phyloP scores from a whole-genome alignment of 2,888 invertebrate genomes.

The Drosophila greeni region DNA sequence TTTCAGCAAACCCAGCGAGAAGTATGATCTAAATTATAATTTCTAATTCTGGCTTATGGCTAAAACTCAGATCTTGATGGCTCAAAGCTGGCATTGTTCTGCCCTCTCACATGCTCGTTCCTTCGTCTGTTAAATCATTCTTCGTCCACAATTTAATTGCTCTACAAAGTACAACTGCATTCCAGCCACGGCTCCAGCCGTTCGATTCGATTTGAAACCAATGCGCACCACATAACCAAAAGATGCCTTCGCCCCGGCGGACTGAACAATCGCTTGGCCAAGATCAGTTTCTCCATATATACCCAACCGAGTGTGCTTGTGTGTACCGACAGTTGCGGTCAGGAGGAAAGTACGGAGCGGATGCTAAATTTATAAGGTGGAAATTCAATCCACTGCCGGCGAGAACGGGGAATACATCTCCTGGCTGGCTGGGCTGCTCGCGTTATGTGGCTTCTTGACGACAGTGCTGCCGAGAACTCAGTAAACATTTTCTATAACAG shows the following conservation, averaged over 20 bases:
- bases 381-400: slow-evolving; percentile 30
- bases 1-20: not conserved
- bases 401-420: slow-evolving; percentile 31
- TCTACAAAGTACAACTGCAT: slow-evolving; percentile 37
- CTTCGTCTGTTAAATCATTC: slow-evolving; percentile 36
- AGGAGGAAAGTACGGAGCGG: slow-evolving; percentile 34
- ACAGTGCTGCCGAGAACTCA: slow-evolving; percentile 1
- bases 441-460: slow-evolving; percentile 35
- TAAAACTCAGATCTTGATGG: slow-evolving; percentile 10
- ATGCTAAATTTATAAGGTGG: slow-evolving; percentile 37
- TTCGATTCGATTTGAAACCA: slow-evolving; percentile 40
- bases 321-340: slow-evolving; percentile 40
- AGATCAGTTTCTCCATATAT: slow-evolving; percentile 59
- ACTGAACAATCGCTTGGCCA: slow-evolving; percentile 57
- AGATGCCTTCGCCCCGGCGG: slow-evolving; percentile 40
- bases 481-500: slow-evolving; percentile 4
- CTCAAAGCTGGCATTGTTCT: slow-evolving; percentile 22
- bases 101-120: slow-evolving; percentile 15
- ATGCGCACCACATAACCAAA: slow-evolving; percentile 40
- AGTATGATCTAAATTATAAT: slow-evolving; percentile 25
- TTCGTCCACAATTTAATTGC: slow-evolving; percentile 42
- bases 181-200: slow-evolving; percentile 23
- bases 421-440: slow-evolving; percentile 14
- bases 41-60: slow-evolving; percentile 19
- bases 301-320: slow-evolving; percentile 32